phyloP scores from a whole-genome alignment of 1,140 invertebrate genomes.

The Bombyx mandarina region DNA sequence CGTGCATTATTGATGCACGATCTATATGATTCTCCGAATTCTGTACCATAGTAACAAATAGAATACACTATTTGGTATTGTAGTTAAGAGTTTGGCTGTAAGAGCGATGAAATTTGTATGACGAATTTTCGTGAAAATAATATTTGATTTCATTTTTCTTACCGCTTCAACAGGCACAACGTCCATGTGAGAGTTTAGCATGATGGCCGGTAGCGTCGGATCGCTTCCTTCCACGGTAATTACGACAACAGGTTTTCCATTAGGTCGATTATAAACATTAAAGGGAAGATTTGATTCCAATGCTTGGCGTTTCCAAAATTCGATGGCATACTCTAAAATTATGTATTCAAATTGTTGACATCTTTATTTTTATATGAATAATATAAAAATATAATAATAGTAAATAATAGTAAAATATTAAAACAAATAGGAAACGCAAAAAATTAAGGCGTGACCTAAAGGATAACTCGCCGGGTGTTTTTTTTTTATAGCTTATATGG shows the following conservation, averaged over 20 bases:
- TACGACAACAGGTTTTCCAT: conserved; percentile 77
- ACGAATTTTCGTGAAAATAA: background rate
- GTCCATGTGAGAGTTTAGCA: conserved; percentile 95
- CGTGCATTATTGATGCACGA: no score
- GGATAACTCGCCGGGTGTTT: no score
- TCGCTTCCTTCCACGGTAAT: conserved; percentile 84
- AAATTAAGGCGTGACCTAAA: no score
- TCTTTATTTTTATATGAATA: no score
- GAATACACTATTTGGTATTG: background rate
- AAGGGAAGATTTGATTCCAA: background rate
- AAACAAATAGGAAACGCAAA: no score
- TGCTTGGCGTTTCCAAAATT: conserved; percentile 2
- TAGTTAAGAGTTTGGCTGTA: background rate
- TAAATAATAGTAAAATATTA: no score
- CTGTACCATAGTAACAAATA: no score
- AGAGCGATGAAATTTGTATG: background rate
- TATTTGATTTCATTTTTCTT: background rate
- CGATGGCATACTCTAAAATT: background rate
- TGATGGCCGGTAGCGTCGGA: conserved; percentile 78
- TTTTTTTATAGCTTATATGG: no score
- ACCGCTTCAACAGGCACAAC: conserved; percentile 87
- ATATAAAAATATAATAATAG: no score
- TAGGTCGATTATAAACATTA: conserved; percentile 13
- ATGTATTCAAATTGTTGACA: no score
- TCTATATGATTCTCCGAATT: no score